Percentiles rank a stretch among this genome's conserved stretches.
Conservation (phyloP, 2,113 vertebrate species). For the Pedionomus torquatus region DNA sequence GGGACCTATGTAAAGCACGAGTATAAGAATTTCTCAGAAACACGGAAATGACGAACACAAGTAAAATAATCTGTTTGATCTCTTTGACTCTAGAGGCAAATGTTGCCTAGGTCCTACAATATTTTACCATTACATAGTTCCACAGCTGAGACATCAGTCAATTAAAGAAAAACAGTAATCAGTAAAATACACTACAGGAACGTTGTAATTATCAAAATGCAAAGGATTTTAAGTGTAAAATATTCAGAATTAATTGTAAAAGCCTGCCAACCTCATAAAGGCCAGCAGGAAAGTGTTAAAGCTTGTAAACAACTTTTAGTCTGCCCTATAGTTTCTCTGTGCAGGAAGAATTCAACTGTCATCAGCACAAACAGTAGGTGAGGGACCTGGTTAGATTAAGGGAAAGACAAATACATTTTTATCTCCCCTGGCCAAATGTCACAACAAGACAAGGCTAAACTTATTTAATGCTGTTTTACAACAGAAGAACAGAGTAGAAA, state of each 20-base stretch:
- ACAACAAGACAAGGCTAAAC: background rate
- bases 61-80: background rate
- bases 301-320: background rate
- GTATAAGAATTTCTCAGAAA: background rate
- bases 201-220: background rate
- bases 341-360: conserved; percentile 10
- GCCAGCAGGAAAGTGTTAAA: conserved; percentile 13
- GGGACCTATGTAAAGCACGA: background rate
- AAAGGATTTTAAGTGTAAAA: background rate
- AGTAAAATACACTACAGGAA: background rate
- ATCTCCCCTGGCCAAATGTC: background rate
- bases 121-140: background rate
- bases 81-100: background rate
- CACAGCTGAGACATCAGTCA: background rate
- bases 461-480: background rate
- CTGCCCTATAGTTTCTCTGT: background rate
- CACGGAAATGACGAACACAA: background rate
- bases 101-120: background rate
- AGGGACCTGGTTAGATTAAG: background rate
- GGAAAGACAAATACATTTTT: background rate
- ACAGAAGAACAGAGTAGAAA: background rate
- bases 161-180: background rate
- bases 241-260: background rate
- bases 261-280: background rate
- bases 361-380: background rate